Evolutionary conservation across 1,140 invertebrate genomes (phyloP), one percentile per base, ranked within the genome.

Genomic region (Anoplolepis gracilipes): DNA sequence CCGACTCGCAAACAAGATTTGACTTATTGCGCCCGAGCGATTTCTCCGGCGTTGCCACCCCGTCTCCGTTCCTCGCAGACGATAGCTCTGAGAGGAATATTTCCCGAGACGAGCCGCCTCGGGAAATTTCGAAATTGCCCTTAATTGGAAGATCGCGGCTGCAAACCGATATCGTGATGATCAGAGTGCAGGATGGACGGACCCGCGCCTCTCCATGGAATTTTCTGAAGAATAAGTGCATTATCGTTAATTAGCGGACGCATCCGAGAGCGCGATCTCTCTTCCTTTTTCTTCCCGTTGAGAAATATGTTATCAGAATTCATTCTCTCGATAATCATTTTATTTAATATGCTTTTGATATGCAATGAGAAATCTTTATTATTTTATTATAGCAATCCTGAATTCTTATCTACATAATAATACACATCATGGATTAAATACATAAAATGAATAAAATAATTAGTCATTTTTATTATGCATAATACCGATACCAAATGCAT

Each of bases 1-100:
- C 91, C 84, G 90, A 90, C 91, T 94, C 93, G 90, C 93, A 94
- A 94, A 94, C 92, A 93, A 94, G 93, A 93, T 94, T 94, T 93
- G 92, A 94, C 93, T 94, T 94, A 94, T 94, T 94, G 92, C 92
- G 93, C 92, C 90, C 91, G 90, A 92, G 84, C 91, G 92, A 93
- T 93, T 93, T 90, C 90, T 90, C 86, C 88, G 30, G 28, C 88
- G 81, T 85, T 85, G 42, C 28, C 78, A 87, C 46, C 57, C 49
- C 42, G 33, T 79, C 39, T 39, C 36, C 33, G 19, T 65, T 46
- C 28, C 61, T 42, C 62, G n/a, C 22, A 19, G 75, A 33, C 28
- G 28, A 53, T 19, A 36, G 76, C 61, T 67, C 22, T 13, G 42
- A 36, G 22, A 36, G 30, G 36, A 49, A 49, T 19, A 49, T 49